Percentiles rank a stretch among this genome's conserved stretches.
Evolutionary conservation across 2,888 invertebrate genomes (phyloP).

Genomic region (Keiferia lycopersicella): DNA sequence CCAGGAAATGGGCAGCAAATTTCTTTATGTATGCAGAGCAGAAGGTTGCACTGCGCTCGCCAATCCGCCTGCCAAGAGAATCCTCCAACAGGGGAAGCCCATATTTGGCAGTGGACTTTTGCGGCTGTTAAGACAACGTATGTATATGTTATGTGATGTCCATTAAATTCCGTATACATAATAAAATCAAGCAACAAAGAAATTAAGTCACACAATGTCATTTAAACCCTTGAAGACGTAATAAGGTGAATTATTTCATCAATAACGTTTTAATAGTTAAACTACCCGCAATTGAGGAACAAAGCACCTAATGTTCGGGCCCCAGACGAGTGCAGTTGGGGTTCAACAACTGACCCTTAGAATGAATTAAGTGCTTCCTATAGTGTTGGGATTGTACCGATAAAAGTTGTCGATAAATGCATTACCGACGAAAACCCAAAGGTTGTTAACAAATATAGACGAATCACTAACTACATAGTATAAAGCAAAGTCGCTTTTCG

Average conservation of each 20-base stretch:
- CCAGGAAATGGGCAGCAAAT: no score
- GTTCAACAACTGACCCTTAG: conserved; percentile 51
- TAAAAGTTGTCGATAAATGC: conserved; percentile 30
- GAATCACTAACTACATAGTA: no score
- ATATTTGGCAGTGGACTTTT: no score
- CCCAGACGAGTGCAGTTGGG: conserved; percentile 23
- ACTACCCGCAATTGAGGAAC: neutral
- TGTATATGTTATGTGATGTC: no score
- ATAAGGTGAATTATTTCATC: conserved; percentile 10
- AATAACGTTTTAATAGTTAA: conserved; percentile 15
- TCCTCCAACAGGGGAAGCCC: no score
- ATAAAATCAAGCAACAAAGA: neutral
- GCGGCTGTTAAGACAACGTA: no score
- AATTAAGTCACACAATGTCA: neutral
- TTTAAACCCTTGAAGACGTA: neutral
- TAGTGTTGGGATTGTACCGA: conserved; percentile 40
- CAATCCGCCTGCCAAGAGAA: no score
- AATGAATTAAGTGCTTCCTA: conserved; percentile 59
- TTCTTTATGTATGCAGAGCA: no score
- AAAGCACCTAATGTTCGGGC: neutral
- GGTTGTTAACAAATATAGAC: no score
- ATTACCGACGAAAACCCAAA: neutral
- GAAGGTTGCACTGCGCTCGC: no score
- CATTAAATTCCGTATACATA: neutral
- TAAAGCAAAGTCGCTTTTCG: no score